Conservation (phyloP, 2,888 invertebrate genomes). For the Agonopterix subpropinquella region DNA sequence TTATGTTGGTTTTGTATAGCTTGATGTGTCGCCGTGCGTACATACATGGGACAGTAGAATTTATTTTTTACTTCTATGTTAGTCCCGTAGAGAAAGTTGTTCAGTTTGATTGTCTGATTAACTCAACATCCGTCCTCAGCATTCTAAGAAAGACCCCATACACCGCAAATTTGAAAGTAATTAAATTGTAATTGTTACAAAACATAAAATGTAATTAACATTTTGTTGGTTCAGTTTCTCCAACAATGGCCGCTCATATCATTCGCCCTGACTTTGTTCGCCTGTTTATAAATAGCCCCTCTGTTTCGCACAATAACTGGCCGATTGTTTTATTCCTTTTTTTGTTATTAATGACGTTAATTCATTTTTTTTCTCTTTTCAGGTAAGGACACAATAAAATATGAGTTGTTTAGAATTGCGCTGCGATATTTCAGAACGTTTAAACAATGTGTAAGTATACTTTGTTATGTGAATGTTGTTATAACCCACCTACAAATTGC, state of each 20-base stretch:
- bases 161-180: no score
- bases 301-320: slow-evolving; percentile 28
- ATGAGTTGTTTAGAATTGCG: slow-evolving; percentile 39
- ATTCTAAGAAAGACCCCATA: no score
- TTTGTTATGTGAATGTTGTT: slow-evolving; percentile 2
- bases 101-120: no score
- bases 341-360: slow-evolving; percentile 44
- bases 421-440: slow-evolving; percentile 24
- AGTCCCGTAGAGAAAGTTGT: no score
- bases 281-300: slow-evolving; percentile 36
- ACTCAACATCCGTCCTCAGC: no score
- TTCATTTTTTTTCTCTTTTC: slow-evolving; percentile 43
- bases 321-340: slow-evolving; percentile 34
- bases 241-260: slow-evolving; percentile 12
- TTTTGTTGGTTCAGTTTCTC: not conserved
- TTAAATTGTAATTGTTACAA: no score
- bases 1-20: no score
- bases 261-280: slow-evolving; percentile 19
- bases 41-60: no score
- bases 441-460: slow-evolving; percentile 29
- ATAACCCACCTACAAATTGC: slow-evolving; percentile 6
- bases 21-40: no score
- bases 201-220: slow-evolving; percentile 2
- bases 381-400: slow-evolving; percentile 56
- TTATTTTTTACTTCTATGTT: no score